Base-by-base conservation (phyloP, 2,113 vertebrate species). In the Cyanocitta stelleri region DNA sequence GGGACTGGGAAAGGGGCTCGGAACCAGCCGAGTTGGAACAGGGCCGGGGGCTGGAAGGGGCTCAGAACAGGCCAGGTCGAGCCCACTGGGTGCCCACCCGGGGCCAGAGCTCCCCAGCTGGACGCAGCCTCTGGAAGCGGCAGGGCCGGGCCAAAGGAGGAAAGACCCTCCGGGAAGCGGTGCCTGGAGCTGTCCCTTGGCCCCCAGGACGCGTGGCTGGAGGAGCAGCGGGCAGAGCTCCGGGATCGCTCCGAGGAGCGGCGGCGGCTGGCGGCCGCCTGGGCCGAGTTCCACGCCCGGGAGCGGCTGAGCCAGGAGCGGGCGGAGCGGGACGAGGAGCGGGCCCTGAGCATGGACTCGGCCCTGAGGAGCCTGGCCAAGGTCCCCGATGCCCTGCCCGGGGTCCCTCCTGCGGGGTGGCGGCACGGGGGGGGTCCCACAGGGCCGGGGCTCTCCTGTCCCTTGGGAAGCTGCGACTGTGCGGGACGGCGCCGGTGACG, bases 31-130 rank as follows among this genome's bases (percentile, higher is more conserved):
- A 37, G 16, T 41, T 8, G 49, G 69, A 32, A 21, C 14, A 5
- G 35, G 68, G 37, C 49, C 14, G 10, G 37, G 49, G 29, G 51
- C 68, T 55, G 52, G 26, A 48, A 30, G 33, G 44, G n/a, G 43
- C 35, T 52, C 11, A 8, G 43, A 46, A 46, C 16, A 1, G 8
- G 6, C 23, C 44, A 4, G 64, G 30, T 33, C 3, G 10, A 33
- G 13, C 55, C 29, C 35, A 3, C 20, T 26, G 74, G 58, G 0
- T 14, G 55, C 74, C 46, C 35, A 4, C 16, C 0, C 6, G 4
- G n/a, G 27, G 12, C 58, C 4, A 22, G 17, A 27, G 46, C 58
- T 35, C 23, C 72, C 6, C 16, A 5, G 26, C 74, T 33, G 58
- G 74, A 30, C 43, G 29, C 19, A 7, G 56, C 56, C 33, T 10